These are phyloP conservation scores for Tichodroma muraria DNA, from an alignment of 2,113 vertebrate species.

Conservation along the genomic window DNA sequence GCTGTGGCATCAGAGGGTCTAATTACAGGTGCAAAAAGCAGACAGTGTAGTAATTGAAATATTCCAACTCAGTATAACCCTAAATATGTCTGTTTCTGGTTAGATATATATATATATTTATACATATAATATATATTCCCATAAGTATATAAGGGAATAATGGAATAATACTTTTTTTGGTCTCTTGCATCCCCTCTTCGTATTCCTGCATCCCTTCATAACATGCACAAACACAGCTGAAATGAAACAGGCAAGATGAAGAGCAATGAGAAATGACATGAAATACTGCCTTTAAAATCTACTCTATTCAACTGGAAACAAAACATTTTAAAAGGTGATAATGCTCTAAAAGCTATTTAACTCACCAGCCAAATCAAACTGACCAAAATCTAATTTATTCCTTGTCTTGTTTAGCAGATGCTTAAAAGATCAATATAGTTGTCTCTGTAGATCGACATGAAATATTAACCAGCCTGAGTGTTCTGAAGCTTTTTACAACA, in stretches of 20 bases:
- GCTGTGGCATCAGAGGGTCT: background rate
- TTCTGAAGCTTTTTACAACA: slow-evolving; percentile 58
- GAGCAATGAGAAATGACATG: background rate
- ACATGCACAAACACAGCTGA: background rate
- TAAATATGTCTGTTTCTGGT: background rate
- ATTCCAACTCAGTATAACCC: background rate
- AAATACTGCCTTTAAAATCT: slow-evolving; percentile 31
- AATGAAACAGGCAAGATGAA: background rate
- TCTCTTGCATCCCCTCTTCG: background rate
- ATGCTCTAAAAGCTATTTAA: slow-evolving; percentile 53
- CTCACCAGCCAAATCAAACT: slow-evolving; percentile 41
- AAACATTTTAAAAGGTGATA: slow-evolving; percentile 55
- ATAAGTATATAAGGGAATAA: background rate
- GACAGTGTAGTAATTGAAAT: background rate
- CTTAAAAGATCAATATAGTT: slow-evolving; percentile 60
- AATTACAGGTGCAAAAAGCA: background rate
- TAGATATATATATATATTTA: background rate
- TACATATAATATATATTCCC: too few relatives aligned
- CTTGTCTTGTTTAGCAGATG: slow-evolving; percentile 61
- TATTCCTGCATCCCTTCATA: background rate
- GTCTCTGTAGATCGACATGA: slow-evolving; percentile 44
- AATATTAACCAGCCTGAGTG: slow-evolving; percentile 57
- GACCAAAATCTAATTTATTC: slow-evolving; percentile 57
- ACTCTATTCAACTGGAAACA: slow-evolving; percentile 55
- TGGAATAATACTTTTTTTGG: background rate